Evolutionary conservation across 2,113 vertebrate genomes (phyloP).

Genomic region (Thalassarche chlororhynchos): DNA sequence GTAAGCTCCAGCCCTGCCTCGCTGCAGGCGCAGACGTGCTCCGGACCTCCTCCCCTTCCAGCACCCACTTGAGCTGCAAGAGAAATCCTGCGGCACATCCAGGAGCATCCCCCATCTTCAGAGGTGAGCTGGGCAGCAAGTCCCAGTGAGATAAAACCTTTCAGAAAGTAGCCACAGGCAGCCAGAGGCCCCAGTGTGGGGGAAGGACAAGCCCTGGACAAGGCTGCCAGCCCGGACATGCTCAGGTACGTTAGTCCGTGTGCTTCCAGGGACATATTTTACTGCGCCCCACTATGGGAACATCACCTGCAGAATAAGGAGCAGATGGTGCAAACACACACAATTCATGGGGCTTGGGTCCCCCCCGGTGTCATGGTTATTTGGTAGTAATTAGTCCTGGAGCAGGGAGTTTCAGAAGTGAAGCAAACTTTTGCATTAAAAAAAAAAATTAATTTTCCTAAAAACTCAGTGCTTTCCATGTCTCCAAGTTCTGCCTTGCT

Average conservation of each 20-base stretch:
- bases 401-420: neutral
- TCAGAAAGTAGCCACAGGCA: neutral
- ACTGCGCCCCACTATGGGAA: neutral
- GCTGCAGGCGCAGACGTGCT: fast-evolving
- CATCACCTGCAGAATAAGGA: constrained; percentile 7
- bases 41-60: neutral
- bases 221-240: neutral
- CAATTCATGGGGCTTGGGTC: neutral
- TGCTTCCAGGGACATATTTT: neutral
- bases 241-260: neutral
- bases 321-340: constrained; percentile 24
- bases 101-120: neutral
- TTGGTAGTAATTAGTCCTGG: constrained; percentile 14
- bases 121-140: neutral
- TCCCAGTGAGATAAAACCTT: neutral
- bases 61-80: neutral
- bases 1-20: neutral
- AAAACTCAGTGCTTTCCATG: neutral
- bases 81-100: neutral
- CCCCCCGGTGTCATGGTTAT: neutral
- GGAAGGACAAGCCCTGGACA: neutral
- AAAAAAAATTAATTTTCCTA: neutral
- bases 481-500: neutral
- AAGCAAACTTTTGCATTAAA: neutral
- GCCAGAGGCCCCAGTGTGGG: fast-evolving